Conservation (phyloP, 2,797 vertebrate genomes). For the Catostomus latipinnis region DNA sequence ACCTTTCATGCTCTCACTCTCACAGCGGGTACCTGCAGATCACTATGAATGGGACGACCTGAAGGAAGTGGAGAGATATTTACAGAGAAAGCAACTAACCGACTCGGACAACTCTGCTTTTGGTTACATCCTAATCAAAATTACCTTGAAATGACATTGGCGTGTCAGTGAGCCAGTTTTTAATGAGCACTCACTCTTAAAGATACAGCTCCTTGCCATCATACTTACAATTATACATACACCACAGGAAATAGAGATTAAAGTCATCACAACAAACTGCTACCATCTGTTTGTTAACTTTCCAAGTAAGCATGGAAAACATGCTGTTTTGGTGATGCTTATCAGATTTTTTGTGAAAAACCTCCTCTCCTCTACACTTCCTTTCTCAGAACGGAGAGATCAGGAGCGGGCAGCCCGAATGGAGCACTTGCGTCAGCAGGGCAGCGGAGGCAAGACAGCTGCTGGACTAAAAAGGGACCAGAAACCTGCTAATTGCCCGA, state of each 20-base stretch:
- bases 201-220: too few species aligned
- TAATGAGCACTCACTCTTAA: too few species aligned
- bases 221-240: neutral
- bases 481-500: slow-evolving; percentile 59
- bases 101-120: too few species aligned
- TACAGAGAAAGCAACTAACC: too few species aligned
- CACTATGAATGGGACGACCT: too few species aligned
- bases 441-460: slow-evolving; percentile 62
- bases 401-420: slow-evolving; percentile 85
- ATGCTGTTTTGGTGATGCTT: slow-evolving; percentile 6
- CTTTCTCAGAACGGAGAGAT: slow-evolving; percentile 86
- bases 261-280: neutral
- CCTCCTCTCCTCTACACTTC: neutral
- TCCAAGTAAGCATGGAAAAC: neutral
- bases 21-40: too few species aligned
- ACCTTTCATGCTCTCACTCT: too few species aligned
- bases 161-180: too few species aligned
- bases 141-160: too few species aligned
- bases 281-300: neutral
- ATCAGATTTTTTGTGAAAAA: neutral
- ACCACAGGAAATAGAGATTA: neutral
- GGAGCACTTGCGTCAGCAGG: slow-evolving; percentile 82
- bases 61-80: too few species aligned
- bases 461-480: slow-evolving; percentile 55
- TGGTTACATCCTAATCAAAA: too few species aligned